These are phyloP conservation scores for Octopus bimaculoides DNA, from an alignment of 1,140 invertebrate genomes.

Conservation along the genomic window DNA sequence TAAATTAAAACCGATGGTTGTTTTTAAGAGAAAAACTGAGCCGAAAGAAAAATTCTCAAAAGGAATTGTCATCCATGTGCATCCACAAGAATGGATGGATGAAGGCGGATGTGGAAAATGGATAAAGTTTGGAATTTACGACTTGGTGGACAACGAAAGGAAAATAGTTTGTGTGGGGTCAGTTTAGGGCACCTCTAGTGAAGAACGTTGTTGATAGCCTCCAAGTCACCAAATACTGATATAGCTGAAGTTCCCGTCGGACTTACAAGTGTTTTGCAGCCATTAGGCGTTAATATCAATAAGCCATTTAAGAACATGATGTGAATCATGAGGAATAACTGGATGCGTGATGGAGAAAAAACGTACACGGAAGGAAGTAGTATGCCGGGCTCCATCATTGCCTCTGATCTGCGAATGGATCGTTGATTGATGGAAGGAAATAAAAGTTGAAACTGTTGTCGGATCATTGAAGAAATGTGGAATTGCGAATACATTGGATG, in stretches of 20 bases:
- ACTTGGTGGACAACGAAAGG: constrained; percentile 2
- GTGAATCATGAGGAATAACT: not conserved
- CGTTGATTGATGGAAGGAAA: not conserved
- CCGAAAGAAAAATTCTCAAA: not conserved
- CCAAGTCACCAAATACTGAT: too few relatives aligned
- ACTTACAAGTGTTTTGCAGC: not conserved
- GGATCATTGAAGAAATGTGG: not conserved
- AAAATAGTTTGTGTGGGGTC: not conserved
- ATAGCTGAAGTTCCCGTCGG: not conserved
- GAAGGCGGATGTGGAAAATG: not conserved
- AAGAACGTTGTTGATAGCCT: not conserved
- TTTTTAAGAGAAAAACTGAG: not conserved
- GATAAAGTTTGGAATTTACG: not conserved
- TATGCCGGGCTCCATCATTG: not conserved
- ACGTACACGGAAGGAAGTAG: not conserved
- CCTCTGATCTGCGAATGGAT: not conserved
- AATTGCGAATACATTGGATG: not conserved
- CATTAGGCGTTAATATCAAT: not conserved
- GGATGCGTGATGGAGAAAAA: not conserved
- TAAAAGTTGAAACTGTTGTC: not conserved
- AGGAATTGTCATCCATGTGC: not conserved
- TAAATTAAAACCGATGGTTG: not conserved
- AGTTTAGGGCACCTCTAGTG: not conserved
- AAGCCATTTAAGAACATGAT: not conserved
- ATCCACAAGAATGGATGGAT: not conserved